A percentile compares a stretch with the other conserved stretches of the same genome.
Evolutionary conservation across 2,888 invertebrate genomes (phyloP).

Genomic region (Drosophila quinaria): DNA sequence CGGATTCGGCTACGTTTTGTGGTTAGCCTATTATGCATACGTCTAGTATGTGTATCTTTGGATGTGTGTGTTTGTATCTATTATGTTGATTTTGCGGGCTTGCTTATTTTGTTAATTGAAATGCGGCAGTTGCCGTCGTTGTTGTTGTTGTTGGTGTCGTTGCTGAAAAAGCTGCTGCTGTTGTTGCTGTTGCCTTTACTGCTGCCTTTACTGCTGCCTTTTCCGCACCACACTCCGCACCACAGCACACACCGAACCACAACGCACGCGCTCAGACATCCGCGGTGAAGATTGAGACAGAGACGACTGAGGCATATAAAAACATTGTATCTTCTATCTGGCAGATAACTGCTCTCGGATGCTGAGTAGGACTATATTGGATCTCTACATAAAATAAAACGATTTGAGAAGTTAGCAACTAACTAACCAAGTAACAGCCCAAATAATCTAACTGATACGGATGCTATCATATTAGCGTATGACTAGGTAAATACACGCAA

Average conservation of each 20-base stretch:
- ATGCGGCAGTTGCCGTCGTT: slow-evolving; percentile 61
- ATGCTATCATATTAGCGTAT: slow-evolving; percentile 1
- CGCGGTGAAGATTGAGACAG: slow-evolving; percentile 9
- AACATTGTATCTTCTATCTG: slow-evolving; percentile 38
- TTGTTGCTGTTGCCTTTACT: neutral
- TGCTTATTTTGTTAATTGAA: slow-evolving; percentile 79
- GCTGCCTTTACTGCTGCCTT: neutral
- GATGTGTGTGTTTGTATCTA: slow-evolving; percentile 31
- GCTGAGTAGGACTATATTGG: slow-evolving; percentile 27
- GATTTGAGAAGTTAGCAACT: slow-evolving; percentile 36
- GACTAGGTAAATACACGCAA: slow-evolving; percentile 8
- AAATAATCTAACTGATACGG: slow-evolving; percentile 31
- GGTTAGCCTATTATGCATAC: slow-evolving; percentile 33
- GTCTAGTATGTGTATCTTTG: neutral
- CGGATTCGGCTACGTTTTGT: slow-evolving; percentile 9
- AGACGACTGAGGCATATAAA: slow-evolving; percentile 9
- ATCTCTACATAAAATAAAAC: slow-evolving; percentile 30
- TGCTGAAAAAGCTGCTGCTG: slow-evolving; percentile 1
- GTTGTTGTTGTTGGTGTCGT: slow-evolving; percentile 7
- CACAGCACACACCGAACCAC: neutral
- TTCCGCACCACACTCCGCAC: slow-evolving; percentile 2
- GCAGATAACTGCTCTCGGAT: slow-evolving; percentile 29
- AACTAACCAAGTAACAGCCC: slow-evolving; percentile 1
- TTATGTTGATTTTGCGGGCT: slow-evolving; percentile 54
- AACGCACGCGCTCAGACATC: slow-evolving; percentile 20